Evolutionary conservation across 2,113 vertebrate genomes (phyloP), one percentile per base, ranked within the genome.

Genomic region (Prochilodus magdalenae): DNA sequence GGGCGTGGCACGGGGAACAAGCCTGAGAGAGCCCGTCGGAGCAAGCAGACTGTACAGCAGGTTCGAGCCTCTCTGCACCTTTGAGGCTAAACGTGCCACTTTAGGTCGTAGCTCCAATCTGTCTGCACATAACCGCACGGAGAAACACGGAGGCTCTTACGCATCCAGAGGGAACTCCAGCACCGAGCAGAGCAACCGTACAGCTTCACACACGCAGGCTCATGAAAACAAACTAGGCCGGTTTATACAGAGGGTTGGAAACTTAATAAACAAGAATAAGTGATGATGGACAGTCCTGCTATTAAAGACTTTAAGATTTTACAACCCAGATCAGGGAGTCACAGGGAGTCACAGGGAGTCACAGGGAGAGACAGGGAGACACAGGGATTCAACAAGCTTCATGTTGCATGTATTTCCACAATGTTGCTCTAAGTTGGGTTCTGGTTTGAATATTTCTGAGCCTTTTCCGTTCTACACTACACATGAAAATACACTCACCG

Each of bases 1-100:
- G 5, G 92, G 90, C 40, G 60, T 85, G 14, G 91, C 81, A 33
- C 51, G 62, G 14, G 29, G 10, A 51, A 11, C 89, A 83, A 90
- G 92, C 73, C 80, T 16, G 20, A 92, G 90, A 55, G 86, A 93
- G 71, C 90, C 88, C 24, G 86, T 91, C 33, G 83, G 80, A 0
- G 94, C 95, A 36, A 92, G 87, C 60, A 93, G 94, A 8, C 82
- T 95, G 55, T 96, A 96, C 51, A 99, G 96, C 88, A 95, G 95
- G 77, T 97, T 95, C 89, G 97, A 99, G 79, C 94, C 95, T 0
- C 95, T 97, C 84, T 95, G 89, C 85, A 94, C 93, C 26, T 77
- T 94, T 3, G 96, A 98, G 30, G 90, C 94, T 86, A 90, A 86
- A 82, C 80, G 84, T 27, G 18, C 88, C 10, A 51, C 27, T 79